Evolutionary conservation across 1,140 invertebrate genomes (phyloP), one percentile per base, ranked within the genome.

Genomic region (Drosophila sproati): DNA sequence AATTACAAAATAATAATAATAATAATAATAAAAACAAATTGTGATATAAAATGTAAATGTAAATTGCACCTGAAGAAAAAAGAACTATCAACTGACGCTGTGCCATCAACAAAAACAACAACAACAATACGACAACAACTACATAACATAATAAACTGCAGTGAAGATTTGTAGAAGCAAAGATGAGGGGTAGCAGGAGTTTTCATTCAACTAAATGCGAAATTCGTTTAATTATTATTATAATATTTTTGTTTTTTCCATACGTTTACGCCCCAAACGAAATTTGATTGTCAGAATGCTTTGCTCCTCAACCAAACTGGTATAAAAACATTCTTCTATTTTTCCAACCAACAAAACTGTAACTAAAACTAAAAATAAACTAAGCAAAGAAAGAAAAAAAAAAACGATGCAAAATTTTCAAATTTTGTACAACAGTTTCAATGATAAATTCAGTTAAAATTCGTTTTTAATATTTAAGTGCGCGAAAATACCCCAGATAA

Each of bases 1-100:
- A 83, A 82, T 72, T 79, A 83, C 59, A 88, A 77, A 62, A 72
- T 77, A 74, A 82, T 73, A 82, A 88, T 83, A 68, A 78, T 81
- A 73, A 80, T 64, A 55, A 68, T 68, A 59, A 63, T 35, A 48
- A 63, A 68, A 77, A 68, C 55, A 88, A 89, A 85, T 88, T 88
- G 85, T 88, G 85, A 89, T 89, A 88, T 89, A 88, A 88, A 83
- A 88, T 80, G 70, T 88, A 89, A 89, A 88, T 82, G 85, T 87
- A 89, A 89, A 78, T 61, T 83, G 85, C 85, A 88, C 85, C 85
- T 89, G 85, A 88, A 78, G 70, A 85, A 85, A 48, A n/a, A 52
- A 35, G 12, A 80, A 85, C 85, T 87, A 87, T 87, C 73, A 87
- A 87, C 68, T 83, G 85, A 83, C 83, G 83, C 85, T 87, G 83